These are phyloP conservation scores for Drosophila mercatorum DNA, from an alignment of 2,888 invertebrate genomes.

Conservation along the genomic window DNA sequence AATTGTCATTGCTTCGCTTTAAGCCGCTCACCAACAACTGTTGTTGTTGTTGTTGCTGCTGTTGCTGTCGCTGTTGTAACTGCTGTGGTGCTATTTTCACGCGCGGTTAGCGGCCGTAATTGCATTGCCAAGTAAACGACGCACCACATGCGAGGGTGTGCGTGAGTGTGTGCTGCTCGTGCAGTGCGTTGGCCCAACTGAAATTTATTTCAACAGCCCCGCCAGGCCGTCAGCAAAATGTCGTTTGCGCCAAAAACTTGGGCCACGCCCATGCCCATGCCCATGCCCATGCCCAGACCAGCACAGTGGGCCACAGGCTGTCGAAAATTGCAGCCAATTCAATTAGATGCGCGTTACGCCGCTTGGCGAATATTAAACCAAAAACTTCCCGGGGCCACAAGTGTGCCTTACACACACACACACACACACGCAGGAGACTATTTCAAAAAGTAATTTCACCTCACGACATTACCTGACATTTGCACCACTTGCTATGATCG, in stretches of 20 bases:
- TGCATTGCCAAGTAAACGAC: conserved; percentile 78
- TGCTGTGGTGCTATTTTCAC: conserved; percentile 66
- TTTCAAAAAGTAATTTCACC: conserved; percentile 5
- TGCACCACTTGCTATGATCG: not conserved
- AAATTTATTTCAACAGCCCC: conserved; percentile 76
- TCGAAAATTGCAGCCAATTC: conserved; percentile 29
- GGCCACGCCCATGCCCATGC: conserved; percentile 9
- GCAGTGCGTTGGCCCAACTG: conserved; percentile 68
- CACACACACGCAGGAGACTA: not conserved
- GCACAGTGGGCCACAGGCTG: conserved; percentile 38
- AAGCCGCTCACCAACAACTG: conserved; percentile 62
- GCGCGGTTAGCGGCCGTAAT: conserved; percentile 78
- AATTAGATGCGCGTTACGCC: conserved; percentile 20
- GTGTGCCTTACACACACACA: not conserved
- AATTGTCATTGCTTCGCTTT: conserved; percentile 75
- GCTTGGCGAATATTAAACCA: conserved; percentile 2
- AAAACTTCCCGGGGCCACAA: conserved; percentile 3
- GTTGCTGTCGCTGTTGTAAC: conserved; percentile 14
- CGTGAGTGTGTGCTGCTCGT: conserved; percentile 18
- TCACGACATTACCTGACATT: not conserved
- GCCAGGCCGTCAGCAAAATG: conserved; percentile 69
- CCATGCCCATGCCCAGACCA: not conserved
- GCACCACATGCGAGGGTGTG: conserved; percentile 45
- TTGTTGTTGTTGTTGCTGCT: conserved; percentile 12
- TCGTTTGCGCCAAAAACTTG: conserved; percentile 62